phyloP scores from a whole-genome alignment of 2,888 invertebrate genomes.

The Ectemnius continuus region DNA sequence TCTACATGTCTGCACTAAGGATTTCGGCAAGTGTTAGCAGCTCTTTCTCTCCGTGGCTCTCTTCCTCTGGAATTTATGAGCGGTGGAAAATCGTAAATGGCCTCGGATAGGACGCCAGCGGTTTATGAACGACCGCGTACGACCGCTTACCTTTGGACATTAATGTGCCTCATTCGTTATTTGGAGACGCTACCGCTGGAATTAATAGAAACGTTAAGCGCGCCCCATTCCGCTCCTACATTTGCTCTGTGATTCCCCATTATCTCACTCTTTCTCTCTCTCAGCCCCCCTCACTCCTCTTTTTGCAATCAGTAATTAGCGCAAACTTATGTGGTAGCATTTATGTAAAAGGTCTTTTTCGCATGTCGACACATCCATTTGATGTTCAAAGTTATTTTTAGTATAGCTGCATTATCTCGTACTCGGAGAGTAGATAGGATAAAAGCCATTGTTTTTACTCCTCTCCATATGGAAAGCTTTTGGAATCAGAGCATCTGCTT shows the following conservation, averaged over 20 bases:
- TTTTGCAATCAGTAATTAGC: no score
- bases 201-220: constrained; percentile 50
- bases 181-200: constrained; percentile 40
- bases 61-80: constrained; percentile 26
- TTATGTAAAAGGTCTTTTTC: no score
- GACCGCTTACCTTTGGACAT: constrained; percentile 37
- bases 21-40: constrained; percentile 8
- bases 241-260: constrained; percentile 30
- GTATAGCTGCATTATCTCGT: no score
- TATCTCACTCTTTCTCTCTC: constrained; percentile 15
- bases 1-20: background rate
- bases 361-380: no score
- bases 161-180: constrained; percentile 49
- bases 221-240: constrained; percentile 17
- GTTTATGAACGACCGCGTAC: constrained; percentile 36
- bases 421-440: background rate
- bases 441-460: constrained; percentile 25
- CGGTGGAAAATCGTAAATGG: constrained; percentile 25
- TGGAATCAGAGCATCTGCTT: constrained; percentile 34
- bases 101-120: constrained; percentile 12
- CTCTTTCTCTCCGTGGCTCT: no score
- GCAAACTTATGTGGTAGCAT: no score
- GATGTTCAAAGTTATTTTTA: no score
- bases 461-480: constrained; percentile 24
- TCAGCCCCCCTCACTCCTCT: no score